A percentile compares a stretch with the other conserved stretches of the same genome.
Evolutionary conservation across 2,888 invertebrate genomes (phyloP).

Genomic region (Diarsia dahlii): DNA sequence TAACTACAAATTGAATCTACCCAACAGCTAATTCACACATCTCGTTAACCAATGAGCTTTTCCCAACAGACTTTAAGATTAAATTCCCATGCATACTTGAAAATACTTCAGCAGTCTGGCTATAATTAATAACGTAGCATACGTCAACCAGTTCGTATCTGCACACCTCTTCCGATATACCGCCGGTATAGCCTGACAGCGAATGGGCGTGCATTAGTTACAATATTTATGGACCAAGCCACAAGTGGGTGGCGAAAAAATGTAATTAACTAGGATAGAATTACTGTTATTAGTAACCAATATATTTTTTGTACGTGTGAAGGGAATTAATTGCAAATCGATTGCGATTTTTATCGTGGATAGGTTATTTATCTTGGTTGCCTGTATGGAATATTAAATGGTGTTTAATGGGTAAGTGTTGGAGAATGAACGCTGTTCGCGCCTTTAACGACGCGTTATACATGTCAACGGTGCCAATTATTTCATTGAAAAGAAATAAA

Average conservation of each 20-base stretch:
- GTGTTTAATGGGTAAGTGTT: constrained; percentile 28
- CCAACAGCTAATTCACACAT: constrained; percentile 37
- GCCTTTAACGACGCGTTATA: constrained; percentile 24
- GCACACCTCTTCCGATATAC: constrained; percentile 77
- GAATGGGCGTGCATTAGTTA: constrained; percentile 80
- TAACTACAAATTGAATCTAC: neutral
- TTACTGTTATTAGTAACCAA: constrained; percentile 62
- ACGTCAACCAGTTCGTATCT: constrained; percentile 79
- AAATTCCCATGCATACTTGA: constrained; percentile 74
- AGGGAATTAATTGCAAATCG: constrained; percentile 47
- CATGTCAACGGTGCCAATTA: constrained; percentile 29
- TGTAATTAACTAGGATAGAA: constrained; percentile 60
- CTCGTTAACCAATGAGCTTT: constrained; percentile 54
- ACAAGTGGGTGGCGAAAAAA: constrained; percentile 67
- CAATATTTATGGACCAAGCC: constrained; percentile 61
- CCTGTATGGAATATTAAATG: constrained; percentile 51
- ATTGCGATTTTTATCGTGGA: constrained; percentile 54
- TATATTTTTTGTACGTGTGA: constrained; percentile 55
- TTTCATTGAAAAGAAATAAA: constrained; percentile 36
- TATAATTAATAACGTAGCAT: constrained; percentile 76
- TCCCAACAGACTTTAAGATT: constrained; percentile 61
- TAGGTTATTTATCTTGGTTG: constrained; percentile 41
- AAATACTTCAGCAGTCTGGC: constrained; percentile 70
- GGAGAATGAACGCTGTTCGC: constrained; percentile 35
- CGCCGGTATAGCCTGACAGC: constrained; percentile 76